Evolutionary conservation across 37 sponge, comb jelly and placozoan genomes (phyloP).

Genomic region (Geodia barretti): DNA sequence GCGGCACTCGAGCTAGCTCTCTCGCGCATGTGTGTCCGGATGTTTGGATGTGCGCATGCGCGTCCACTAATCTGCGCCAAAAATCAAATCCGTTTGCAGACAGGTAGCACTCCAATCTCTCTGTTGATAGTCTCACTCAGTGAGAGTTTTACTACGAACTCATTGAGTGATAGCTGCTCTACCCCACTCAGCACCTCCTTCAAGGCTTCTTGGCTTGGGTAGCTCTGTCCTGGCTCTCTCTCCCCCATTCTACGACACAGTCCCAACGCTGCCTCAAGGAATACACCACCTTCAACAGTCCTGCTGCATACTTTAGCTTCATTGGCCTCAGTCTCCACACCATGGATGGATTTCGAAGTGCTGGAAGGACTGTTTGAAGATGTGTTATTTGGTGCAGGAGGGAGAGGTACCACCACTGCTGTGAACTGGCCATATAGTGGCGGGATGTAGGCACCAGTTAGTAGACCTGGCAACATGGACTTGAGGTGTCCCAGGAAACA

Average conservation of each 20-base stretch:
- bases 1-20: too few relatives aligned
- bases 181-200: constrained; percentile 7
- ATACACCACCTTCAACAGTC: neutral
- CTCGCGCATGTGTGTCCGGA: too few relatives aligned
- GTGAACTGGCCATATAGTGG: neutral
- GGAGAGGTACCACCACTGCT: constrained; percentile 30
- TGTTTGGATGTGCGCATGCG: too few relatives aligned
- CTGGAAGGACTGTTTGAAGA: neutral
- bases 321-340: neutral
- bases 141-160: constrained; percentile 26
- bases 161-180: neutral
- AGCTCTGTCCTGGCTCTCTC: constrained; percentile 35
- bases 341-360: neutral
- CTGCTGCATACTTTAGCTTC: neutral
- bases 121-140: constrained; percentile 24
- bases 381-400: neutral
- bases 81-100: too few relatives aligned
- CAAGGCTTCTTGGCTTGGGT: constrained; percentile 27
- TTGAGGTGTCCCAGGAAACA: constrained; percentile 60
- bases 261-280: constrained; percentile 12
- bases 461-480: neutral
- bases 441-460: neutral
- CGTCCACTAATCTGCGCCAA: too few relatives aligned
- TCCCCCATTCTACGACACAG: constrained; percentile 18
- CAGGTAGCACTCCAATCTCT: constrained; percentile 56